These are phyloP conservation scores for Trichonephila clavata DNA, from an alignment of 1,140 invertebrate species.

Conservation along the genomic window DNA sequence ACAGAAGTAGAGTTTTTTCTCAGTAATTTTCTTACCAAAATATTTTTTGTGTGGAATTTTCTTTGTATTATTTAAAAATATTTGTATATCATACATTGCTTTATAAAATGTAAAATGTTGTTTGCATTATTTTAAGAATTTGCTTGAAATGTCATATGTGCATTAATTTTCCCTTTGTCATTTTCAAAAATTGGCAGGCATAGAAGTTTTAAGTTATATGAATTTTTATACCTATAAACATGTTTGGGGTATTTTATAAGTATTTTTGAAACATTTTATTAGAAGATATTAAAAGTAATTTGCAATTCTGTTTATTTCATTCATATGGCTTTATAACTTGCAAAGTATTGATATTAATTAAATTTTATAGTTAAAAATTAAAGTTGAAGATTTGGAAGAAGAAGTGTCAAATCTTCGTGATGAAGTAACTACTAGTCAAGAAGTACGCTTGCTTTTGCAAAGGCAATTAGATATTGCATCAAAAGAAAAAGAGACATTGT, in stretches of 20 bases:
- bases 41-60: no score
- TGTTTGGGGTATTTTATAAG: background rate
- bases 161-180: no score
- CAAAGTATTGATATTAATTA: background rate
- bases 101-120: no score
- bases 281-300: background rate
- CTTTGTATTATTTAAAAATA: no score
- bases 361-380: conserved; percentile 74
- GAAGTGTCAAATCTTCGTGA: conserved; percentile 79
- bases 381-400: conserved; percentile 78
- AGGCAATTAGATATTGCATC: conserved; percentile 80
- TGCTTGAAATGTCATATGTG: no score
- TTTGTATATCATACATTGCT: no score
- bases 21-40: no score
- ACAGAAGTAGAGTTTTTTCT: no score
- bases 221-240: no score
- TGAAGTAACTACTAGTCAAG: conserved; percentile 80
- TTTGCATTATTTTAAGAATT: no score
- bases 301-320: background rate
- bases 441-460: conserved; percentile 81
- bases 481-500: conserved; percentile 79
- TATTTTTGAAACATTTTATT: background rate
- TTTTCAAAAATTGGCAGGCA: no score
- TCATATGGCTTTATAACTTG: background rate
- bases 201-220: no score